Percentiles rank a stretch among this genome's conserved stretches.
phyloP scores from a whole-genome alignment of 1,140 invertebrate species.

The Apolygus lucorum region DNA sequence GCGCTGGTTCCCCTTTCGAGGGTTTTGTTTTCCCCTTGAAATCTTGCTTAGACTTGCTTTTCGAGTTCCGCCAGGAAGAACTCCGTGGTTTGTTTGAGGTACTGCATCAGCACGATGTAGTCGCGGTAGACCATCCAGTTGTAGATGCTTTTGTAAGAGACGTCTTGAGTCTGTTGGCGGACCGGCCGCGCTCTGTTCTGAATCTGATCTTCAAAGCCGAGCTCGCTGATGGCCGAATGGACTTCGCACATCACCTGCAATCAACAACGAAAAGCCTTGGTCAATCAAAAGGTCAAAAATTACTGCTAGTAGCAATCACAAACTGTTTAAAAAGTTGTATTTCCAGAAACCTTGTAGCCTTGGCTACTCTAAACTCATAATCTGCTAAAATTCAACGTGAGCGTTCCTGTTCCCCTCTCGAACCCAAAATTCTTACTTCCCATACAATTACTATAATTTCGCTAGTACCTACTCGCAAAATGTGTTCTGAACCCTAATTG shows the following conservation, averaged over 20 bases:
- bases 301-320: background rate
- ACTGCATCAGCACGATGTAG: background rate
- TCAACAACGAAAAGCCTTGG: background rate
- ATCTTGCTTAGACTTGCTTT: too few relatives aligned
- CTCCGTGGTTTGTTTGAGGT: background rate
- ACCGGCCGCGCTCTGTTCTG: background rate
- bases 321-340: background rate
- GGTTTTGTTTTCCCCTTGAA: too few relatives aligned
- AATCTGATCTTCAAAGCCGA: background rate
- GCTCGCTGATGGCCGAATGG: background rate
- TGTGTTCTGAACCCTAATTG: too few relatives aligned
- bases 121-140: background rate
- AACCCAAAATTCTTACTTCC: too few relatives aligned
- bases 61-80: background rate
- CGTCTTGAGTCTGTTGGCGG: background rate
- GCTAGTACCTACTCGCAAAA: too few relatives aligned
- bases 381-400: too few relatives aligned
- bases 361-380: too few relatives aligned
- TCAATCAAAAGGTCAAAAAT: background rate
- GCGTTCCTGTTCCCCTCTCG: too few relatives aligned
- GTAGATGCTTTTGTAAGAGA: background rate
- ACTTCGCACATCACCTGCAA: conserved; percentile 5
- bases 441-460: too few relatives aligned
- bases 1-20: too few relatives aligned
- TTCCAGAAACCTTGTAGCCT: too few relatives aligned